These are phyloP conservation scores for Oscheius sp. DNA, from an alignment of 2,888 invertebrate species.

Conservation along the genomic window DNA sequence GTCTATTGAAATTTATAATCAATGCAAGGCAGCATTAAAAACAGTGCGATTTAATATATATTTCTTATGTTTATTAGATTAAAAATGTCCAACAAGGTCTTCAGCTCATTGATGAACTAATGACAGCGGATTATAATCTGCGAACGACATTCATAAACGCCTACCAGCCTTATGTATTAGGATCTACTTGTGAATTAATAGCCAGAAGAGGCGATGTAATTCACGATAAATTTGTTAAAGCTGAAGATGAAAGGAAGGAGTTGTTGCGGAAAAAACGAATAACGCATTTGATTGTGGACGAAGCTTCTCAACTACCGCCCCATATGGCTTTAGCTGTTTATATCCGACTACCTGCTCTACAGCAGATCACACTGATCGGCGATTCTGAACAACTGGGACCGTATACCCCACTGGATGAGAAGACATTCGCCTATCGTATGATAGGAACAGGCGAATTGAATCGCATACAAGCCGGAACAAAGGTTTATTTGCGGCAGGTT, in stretches of 20 bases:
- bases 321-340: constrained; percentile 18
- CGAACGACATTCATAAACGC: not conserved
- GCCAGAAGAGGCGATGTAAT: constrained; percentile 9
- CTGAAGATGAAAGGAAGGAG: not conserved
- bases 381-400: constrained; percentile 21
- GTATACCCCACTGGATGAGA: constrained; percentile 12
- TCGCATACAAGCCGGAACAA: not conserved
- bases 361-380: constrained; percentile 20
- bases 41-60: not conserved
- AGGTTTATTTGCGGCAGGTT: not conserved
- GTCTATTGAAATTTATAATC: constrained; percentile 1
- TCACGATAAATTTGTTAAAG: not conserved
- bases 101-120: not conserved
- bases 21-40: not conserved
- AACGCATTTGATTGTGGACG: constrained; percentile 26
- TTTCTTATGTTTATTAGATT: constrained; percentile 11
- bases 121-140: not conserved
- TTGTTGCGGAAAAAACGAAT: not conserved
- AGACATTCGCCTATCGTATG: constrained; percentile 1
- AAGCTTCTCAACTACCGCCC: constrained; percentile 21
- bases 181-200: constrained; percentile 14
- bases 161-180: constrained; percentile 10
- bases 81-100: not conserved
- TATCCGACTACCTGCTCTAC: constrained; percentile 2
- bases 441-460: constrained; percentile 3